phyloP scores from a whole-genome alignment of 2,113 vertebrate species.

The Oceanites oceanicus region DNA sequence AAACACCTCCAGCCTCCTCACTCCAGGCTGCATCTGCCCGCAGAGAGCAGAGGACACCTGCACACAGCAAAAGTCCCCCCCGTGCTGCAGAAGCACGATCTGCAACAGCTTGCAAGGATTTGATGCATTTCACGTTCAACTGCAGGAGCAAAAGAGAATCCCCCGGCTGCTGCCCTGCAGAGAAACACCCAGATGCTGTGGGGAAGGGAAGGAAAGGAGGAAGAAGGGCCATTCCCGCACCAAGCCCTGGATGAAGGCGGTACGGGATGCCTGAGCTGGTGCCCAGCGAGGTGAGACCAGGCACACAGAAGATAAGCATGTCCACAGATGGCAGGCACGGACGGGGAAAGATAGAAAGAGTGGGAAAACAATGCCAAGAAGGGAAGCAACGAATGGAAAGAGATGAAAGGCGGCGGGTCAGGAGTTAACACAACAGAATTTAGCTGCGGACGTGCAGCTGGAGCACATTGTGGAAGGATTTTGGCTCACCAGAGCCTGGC shows the following conservation, averaged over 20 bases:
- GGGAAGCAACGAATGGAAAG: background rate
- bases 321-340: background rate
- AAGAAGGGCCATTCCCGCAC: background rate
- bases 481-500: background rate
- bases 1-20: background rate
- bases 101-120: conserved; percentile 21
- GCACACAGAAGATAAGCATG: background rate
- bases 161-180: conserved; percentile 36
- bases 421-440: background rate
- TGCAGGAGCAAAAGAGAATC: conserved; percentile 47
- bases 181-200: background rate
- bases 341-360: background rate
- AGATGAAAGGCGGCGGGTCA: background rate
- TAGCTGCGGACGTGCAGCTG: fast-evolving
- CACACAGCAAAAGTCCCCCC: background rate
- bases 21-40: background rate
- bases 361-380: background rate
- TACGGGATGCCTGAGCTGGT: background rate
- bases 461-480: fast-evolving
- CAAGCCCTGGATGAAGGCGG: background rate
- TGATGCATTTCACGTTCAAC: conserved; percentile 61
- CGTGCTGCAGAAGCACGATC: background rate
- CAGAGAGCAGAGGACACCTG: background rate
- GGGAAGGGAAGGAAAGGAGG: background rate
- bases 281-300: background rate